Evolutionary conservation across 2,797 vertebrate species (phyloP).

Genomic region (Simalia tracyae): DNA sequence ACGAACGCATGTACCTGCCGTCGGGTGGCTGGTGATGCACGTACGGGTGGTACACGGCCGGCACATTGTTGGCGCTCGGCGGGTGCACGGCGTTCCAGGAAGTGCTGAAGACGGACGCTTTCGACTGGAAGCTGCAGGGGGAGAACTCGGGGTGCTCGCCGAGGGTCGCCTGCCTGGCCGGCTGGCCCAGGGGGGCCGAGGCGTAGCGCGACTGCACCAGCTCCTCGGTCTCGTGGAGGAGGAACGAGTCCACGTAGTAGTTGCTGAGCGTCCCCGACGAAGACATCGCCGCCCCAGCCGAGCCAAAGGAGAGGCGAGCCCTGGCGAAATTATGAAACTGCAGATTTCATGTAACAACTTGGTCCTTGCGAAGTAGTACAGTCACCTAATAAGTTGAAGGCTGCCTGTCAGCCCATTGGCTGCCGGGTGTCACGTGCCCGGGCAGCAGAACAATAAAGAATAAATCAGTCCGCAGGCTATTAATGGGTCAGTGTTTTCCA

Average conservation of each 20-base stretch:
- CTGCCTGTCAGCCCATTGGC: slow-evolving; percentile 89
- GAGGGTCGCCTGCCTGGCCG: slow-evolving; percentile 83
- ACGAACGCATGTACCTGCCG: slow-evolving; percentile 94
- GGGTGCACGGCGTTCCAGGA: slow-evolving; percentile 89
- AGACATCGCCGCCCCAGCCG: slow-evolving; percentile 81
- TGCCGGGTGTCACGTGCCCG: slow-evolving; percentile 85
- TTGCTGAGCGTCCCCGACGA: slow-evolving; percentile 88
- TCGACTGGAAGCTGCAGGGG: slow-evolving; percentile 90
- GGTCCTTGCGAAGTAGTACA: slow-evolving; percentile 86
- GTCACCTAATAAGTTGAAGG: slow-evolving; percentile 93
- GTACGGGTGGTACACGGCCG: slow-evolving; percentile 85
- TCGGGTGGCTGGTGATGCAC: slow-evolving; percentile 87
- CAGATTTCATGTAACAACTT: slow-evolving; percentile 90
- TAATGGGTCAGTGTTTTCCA: slow-evolving; percentile 95
- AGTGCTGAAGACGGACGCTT: slow-evolving; percentile 89
- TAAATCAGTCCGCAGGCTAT: slow-evolving; percentile 95
- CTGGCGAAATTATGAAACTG: slow-evolving; percentile 83
- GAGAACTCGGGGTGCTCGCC: slow-evolving; percentile 91
- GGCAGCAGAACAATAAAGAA: slow-evolving; percentile 97
- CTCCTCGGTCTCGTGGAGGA: slow-evolving; percentile 89
- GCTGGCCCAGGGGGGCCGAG: slow-evolving; percentile 82
- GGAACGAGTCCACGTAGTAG: slow-evolving; percentile 92
- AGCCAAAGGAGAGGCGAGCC: slow-evolving; percentile 30
- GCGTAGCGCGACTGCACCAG: slow-evolving; percentile 86
- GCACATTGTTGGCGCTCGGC: slow-evolving; percentile 78